phyloP scores from a whole-genome alignment of 2,888 invertebrate genomes.

The Eupithecia subumbrata region DNA sequence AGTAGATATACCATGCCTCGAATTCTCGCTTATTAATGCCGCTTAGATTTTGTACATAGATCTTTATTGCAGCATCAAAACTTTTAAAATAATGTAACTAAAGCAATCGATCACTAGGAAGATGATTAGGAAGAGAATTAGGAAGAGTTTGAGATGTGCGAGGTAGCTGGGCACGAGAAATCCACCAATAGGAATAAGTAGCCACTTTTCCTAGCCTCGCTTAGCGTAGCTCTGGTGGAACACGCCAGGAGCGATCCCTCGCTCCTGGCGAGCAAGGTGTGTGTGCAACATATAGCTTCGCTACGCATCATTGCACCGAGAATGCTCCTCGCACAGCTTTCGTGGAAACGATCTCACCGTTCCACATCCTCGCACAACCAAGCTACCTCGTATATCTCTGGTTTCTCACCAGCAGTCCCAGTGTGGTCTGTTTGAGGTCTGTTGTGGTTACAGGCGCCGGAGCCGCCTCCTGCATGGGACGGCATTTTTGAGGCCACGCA shows the following conservation, averaged over 20 bases:
- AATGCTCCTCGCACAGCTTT: background rate
- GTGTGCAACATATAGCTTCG: background rate
- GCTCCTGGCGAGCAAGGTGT: background rate
- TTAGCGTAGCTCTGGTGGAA: background rate
- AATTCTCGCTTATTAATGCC: background rate
- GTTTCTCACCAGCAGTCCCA: background rate
- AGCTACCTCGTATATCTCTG: background rate
- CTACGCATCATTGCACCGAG: background rate
- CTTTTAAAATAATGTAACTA: too few species aligned
- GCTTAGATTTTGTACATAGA: background rate
- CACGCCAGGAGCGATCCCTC: too few species aligned
- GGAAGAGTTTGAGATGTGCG: background rate
- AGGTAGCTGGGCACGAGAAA: background rate
- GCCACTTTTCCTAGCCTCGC: background rate
- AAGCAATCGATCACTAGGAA: background rate
- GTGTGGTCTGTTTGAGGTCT: background rate
- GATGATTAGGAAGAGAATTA: too few species aligned
- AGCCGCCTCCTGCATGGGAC: constrained; percentile 66
- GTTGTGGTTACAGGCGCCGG: constrained; percentile 58
- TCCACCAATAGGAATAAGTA: background rate
- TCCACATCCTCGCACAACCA: background rate
- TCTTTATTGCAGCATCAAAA: too few species aligned
- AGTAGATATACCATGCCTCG: background rate
- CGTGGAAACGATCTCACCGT: background rate
- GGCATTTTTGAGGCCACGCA: constrained; percentile 75